Base-by-base conservation (phyloP, 2,113 vertebrate genomes). In the Oncorhynchus keta region DNA sequence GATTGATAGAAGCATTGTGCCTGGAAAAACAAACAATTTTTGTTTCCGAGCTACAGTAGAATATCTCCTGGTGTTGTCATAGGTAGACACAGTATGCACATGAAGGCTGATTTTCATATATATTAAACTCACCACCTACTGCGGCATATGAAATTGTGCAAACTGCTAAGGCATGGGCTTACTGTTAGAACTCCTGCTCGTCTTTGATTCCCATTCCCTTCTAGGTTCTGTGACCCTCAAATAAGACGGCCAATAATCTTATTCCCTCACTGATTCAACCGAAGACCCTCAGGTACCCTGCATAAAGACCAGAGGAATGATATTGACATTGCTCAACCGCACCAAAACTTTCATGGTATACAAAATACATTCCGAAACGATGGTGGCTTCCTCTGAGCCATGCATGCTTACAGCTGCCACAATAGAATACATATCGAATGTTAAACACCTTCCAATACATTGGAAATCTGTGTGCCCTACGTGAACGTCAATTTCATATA, bases 61-160 rank as follows among this genome's bases (percentile, higher is more conserved):
- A 91, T 87, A 89, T 81, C 81, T 91, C 89, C 83, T 93, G 90
- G 92, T 92, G 94, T 95, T 95, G 95, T 95, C 95, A 94, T 8
- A 18, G 51, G 12, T 92, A 90, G 89, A 45, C 39, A 91, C 92
- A 94, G 91, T 92, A 93, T 95, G 95, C 93, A 95, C 93, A 93
- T 90, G 93, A 92, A 87, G 81, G 83, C 95, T 97, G 95, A 97
- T 98, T 98, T 98, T 98, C 97, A 98, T 98, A 97, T 97, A 98
- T 97, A 98, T 98, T 97, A 97, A 99, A 98, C 94, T 92, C 91
- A 88, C 61, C 94, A 92, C 93, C 93, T 94, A 94, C 94, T 83
- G 92, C 75, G 84, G 92, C 90, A 97, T 95, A 96, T 88, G 94
- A 95, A 95, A 94, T 91, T 90, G 92, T 86, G 89, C 89, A 86